Evolutionary conservation across 2,797 vertebrate species (phyloP).

Genomic region (Melanotaenia pygmaea): DNA sequence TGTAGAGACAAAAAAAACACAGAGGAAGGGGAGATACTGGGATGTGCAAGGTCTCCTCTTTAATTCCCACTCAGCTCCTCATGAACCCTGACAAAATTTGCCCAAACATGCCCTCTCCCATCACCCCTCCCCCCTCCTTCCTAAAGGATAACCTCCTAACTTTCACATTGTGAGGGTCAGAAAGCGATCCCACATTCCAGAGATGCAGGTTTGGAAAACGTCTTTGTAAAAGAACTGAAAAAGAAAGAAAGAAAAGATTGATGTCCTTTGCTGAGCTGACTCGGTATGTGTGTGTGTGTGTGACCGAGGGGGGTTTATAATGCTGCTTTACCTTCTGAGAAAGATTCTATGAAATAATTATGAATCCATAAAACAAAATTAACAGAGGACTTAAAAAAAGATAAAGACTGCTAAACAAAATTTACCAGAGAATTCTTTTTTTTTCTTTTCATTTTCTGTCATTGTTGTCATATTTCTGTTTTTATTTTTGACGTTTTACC

Average conservation of each 20-base stretch:
- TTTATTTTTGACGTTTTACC: constrained; percentile 80
- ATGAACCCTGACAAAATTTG: constrained; percentile 28
- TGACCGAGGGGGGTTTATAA: constrained; percentile 59
- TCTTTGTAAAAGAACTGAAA: constrained; percentile 69
- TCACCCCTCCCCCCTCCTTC: constrained; percentile 37
- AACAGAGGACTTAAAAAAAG: constrained; percentile 69
- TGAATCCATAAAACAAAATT: constrained; percentile 76
- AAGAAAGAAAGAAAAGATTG: constrained; percentile 32
- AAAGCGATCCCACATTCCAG: constrained; percentile 59
- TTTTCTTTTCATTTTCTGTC: constrained; percentile 40
- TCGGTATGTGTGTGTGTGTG: constrained; percentile 69
- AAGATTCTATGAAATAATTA: constrained; percentile 73
- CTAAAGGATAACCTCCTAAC: constrained; percentile 46
- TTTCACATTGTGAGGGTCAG: constrained; percentile 47
- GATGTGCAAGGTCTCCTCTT: constrained; percentile 25
- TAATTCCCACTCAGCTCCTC: constrained; percentile 21
- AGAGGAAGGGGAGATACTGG: constrained; percentile 39
- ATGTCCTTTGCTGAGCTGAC: constrained; percentile 72
- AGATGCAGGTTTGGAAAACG: constrained; percentile 65
- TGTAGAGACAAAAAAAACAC: constrained; percentile 55
- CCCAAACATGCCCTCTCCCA: constrained; percentile 20
- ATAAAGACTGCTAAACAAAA: constrained; percentile 84
- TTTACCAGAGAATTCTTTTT: constrained; percentile 73
- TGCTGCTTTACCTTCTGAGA: constrained; percentile 84
- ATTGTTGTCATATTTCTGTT: constrained; percentile 76